phyloP scores from a whole-genome alignment of 2,113 vertebrate genomes.

The Crotalus viridis region DNA sequence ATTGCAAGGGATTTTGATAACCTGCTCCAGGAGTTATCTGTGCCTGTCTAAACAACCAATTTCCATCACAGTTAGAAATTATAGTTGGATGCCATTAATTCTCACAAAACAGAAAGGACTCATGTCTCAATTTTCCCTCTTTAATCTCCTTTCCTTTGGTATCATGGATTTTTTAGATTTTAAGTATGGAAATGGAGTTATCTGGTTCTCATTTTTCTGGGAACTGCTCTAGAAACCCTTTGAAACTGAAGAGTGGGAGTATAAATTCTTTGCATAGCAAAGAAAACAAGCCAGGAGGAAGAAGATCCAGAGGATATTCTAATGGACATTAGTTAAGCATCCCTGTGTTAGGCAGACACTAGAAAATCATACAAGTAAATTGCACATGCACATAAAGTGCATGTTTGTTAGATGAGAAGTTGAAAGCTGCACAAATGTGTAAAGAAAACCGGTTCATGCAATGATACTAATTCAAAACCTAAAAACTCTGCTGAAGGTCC shows the following conservation, averaged over 20 bases:
- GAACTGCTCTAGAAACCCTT: background rate
- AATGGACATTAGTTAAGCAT: background rate
- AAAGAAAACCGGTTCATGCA: background rate
- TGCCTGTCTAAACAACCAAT: background rate
- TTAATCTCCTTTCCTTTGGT: background rate
- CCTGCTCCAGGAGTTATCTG: background rate
- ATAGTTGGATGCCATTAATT: background rate
- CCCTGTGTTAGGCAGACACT: background rate
- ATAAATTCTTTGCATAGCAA: background rate
- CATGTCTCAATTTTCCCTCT: background rate
- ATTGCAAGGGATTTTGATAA: background rate
- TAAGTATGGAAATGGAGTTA: background rate
- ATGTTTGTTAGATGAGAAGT: background rate
- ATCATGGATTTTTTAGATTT: background rate
- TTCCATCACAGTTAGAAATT: background rate
- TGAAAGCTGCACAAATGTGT: background rate
- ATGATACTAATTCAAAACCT: background rate
- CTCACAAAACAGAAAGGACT: background rate
- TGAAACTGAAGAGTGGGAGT: background rate
- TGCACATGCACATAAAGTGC: background rate
- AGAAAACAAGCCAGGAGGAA: background rate
- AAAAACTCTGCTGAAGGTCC: background rate
- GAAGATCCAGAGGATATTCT: background rate
- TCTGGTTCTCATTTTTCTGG: background rate
- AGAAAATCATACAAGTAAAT: background rate